These are phyloP conservation scores for Engystomops pustulosus DNA, from an alignment of 2,113 vertebrate genomes.

Conservation along the genomic window DNA sequence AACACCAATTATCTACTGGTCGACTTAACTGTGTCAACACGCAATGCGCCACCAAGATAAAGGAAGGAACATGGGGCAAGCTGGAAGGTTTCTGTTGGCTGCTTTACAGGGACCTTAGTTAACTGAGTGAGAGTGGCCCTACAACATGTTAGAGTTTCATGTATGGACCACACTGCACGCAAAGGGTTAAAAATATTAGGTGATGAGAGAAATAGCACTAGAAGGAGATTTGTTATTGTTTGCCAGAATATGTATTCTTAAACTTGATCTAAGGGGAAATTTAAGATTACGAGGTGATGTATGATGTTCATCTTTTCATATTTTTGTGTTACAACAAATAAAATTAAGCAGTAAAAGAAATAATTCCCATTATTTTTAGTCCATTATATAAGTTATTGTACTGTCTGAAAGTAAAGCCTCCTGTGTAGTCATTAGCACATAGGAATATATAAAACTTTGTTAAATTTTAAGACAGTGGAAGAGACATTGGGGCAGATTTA, in stretches of 20 bases:
- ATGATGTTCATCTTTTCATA: too few relatives aligned
- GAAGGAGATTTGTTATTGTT: too few relatives aligned
- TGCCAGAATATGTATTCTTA: too few relatives aligned
- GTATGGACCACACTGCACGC: neutral
- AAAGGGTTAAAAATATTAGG: neutral
- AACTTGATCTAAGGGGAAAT: too few relatives aligned
- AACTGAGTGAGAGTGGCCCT: neutral
- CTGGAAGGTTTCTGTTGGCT: conserved; percentile 49
- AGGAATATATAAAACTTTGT: too few relatives aligned
- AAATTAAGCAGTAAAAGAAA: neutral
- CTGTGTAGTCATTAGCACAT: too few relatives aligned
- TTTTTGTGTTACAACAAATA: too few relatives aligned
- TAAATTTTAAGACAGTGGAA: too few relatives aligned
- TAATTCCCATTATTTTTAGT: too few relatives aligned
- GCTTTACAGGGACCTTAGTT: neutral
- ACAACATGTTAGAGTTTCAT: neutral
- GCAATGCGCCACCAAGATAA: conserved; percentile 35
- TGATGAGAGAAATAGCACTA: neutral
- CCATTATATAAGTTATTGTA: too few relatives aligned
- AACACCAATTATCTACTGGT: conserved; percentile 49
- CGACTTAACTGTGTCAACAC: conserved; percentile 50
- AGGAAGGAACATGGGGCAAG: conserved; percentile 1
- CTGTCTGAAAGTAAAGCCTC: neutral
- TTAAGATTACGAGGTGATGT: too few relatives aligned
- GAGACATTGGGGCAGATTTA: too few relatives aligned